These are phyloP conservation scores for Hirtodrosophila cameraria DNA, from an alignment of 2,888 invertebrate genomes.

Conservation along the genomic window DNA sequence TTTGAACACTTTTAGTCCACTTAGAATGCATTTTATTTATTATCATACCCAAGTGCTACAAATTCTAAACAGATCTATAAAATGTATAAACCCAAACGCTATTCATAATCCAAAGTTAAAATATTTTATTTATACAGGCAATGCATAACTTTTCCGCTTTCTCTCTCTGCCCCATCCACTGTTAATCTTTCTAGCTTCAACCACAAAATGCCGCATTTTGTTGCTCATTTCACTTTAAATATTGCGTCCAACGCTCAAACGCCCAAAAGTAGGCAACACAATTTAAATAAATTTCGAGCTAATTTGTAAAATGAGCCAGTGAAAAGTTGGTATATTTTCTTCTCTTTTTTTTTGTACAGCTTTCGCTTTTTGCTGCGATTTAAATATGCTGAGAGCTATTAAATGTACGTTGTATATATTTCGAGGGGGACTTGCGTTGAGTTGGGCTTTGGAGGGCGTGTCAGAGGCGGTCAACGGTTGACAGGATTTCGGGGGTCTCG, in stretches of 20 bases:
- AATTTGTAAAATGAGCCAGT: slow-evolving; percentile 67
- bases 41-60: too few species aligned
- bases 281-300: slow-evolving; percentile 73
- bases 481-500: slow-evolving; percentile 39
- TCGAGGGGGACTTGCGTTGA: background rate
- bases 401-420: slow-evolving; percentile 48
- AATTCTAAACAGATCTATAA: too few species aligned
- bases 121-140: slow-evolving; percentile 16
- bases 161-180: background rate
- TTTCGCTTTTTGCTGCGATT: slow-evolving; percentile 50
- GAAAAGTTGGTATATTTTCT: slow-evolving; percentile 65
- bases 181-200: background rate
- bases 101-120: background rate
- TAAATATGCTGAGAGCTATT: slow-evolving; percentile 72
- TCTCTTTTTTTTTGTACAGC: background rate
- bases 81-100: too few species aligned
- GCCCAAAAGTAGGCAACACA: slow-evolving; percentile 54
- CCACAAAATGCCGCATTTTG: slow-evolving; percentile 54
- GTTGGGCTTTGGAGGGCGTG: background rate
- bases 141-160: background rate
- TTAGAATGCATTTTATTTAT: too few species aligned
- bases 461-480: slow-evolving; percentile 31
- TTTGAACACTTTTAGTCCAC: too few species aligned
- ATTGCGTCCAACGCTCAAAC: slow-evolving; percentile 2
- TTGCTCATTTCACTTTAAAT: slow-evolving; percentile 26